These are phyloP conservation scores for Gonatopus flavifemur DNA, from an alignment of 1,140 invertebrate species.

Conservation along the genomic window DNA sequence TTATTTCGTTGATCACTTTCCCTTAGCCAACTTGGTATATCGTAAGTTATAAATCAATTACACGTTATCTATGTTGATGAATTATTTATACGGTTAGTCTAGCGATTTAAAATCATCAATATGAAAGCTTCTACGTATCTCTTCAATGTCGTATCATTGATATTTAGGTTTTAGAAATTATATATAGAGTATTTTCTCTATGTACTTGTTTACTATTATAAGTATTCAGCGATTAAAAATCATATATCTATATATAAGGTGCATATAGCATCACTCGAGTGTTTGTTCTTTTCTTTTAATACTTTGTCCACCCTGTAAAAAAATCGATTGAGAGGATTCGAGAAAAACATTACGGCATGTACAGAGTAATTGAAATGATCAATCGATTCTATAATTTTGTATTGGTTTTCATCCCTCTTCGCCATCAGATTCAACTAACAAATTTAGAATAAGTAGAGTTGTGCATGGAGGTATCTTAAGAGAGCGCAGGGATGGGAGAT, in stretches of 20 bases:
- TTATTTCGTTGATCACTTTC: too few relatives aligned
- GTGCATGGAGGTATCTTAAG: slow-evolving; percentile 40
- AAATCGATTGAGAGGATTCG: too few relatives aligned
- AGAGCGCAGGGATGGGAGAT: slow-evolving; percentile 21
- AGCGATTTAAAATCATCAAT: slow-evolving; percentile 29
- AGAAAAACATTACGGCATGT: too few relatives aligned
- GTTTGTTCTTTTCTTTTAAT: too few relatives aligned
- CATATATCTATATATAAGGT: slow-evolving; percentile 7
- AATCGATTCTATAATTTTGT: neutral
- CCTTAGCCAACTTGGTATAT: slow-evolving; percentile 38
- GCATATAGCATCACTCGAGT: slow-evolving; percentile 8
- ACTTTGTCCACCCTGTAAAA: too few relatives aligned
- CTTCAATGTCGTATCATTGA: slow-evolving; percentile 17
- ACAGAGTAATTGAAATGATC: too few relatives aligned
- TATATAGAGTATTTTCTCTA: too few relatives aligned
- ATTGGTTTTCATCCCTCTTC: too few relatives aligned
- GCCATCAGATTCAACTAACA: too few relatives aligned
- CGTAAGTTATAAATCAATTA: slow-evolving; percentile 33
- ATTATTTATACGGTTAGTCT: slow-evolving; percentile 23
- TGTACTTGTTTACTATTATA: too few relatives aligned
- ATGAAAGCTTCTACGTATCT: slow-evolving; percentile 26
- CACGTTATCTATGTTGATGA: slow-evolving; percentile 22
- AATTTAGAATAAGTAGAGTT: too few relatives aligned
- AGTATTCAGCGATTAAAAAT: slow-evolving; percentile 4
- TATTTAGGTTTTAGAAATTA: slow-evolving; percentile 29